Conservation (phyloP, 2,797 vertebrate species). For the Capromys pilorides region DNA sequence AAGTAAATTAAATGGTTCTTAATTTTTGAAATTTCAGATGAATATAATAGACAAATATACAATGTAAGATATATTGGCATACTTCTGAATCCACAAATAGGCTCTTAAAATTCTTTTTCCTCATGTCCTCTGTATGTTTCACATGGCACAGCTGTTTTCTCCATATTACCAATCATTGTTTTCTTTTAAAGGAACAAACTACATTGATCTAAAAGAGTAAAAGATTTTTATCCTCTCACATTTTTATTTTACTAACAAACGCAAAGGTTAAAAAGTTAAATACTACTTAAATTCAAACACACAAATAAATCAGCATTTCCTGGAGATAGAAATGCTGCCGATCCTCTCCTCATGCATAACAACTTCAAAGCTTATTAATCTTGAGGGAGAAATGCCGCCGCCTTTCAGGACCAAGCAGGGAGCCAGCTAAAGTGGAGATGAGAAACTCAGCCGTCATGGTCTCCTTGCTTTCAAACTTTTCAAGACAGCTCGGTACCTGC, state of each 20-base stretch:
- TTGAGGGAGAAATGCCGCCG: not conserved
- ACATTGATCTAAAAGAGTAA: not conserved
- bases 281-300: not conserved
- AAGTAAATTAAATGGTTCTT: not conserved
- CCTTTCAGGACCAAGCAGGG: not conserved
- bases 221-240: not conserved
- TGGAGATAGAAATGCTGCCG: not conserved
- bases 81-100: not conserved
- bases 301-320: conserved; percentile 16
- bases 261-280: not conserved
- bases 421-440: not conserved
- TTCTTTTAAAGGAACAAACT: not conserved
- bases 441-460: not conserved
- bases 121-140: not conserved
- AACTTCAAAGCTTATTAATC: not conserved
- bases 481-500: not conserved
- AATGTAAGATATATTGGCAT: not conserved
- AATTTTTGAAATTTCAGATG: conserved; percentile 44
- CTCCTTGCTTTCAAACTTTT: not conserved
- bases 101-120: not conserved
- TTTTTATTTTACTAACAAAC: not conserved
- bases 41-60: not conserved
- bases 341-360: not conserved
- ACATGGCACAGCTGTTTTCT: not conserved
- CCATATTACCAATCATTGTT: not conserved